Conservation (phyloP, 1,140 invertebrate species). For the Drosophila yakuba region DNA sequence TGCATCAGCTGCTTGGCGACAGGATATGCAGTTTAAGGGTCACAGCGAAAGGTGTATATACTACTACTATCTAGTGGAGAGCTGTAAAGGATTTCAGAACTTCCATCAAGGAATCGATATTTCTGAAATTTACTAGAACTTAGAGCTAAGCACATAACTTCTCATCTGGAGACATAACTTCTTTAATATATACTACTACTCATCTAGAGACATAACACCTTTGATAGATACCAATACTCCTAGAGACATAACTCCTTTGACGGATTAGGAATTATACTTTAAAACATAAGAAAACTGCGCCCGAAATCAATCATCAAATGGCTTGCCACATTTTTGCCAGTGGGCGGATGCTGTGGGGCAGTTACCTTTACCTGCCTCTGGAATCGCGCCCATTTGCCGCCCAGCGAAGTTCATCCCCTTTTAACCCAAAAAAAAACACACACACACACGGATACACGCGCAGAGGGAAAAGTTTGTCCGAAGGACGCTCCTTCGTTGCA, state of each 20-base stretch:
- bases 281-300: too few relatives aligned
- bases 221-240: too few relatives aligned
- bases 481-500: constrained; percentile 50
- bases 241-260: too few relatives aligned
- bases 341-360: constrained; percentile 10
- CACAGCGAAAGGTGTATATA: not conserved
- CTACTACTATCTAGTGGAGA: not conserved
- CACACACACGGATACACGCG: constrained; percentile 35
- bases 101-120: too few relatives aligned
- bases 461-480: constrained; percentile 31
- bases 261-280: too few relatives aligned
- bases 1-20: constrained; percentile 62
- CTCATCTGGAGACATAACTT: too few relatives aligned
- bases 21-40: constrained; percentile 52
- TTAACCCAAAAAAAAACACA: constrained; percentile 40
- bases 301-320: not conserved
- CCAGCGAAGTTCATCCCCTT: constrained; percentile 64
- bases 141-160: too few relatives aligned
- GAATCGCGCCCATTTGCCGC: constrained; percentile 11
- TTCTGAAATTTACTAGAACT: too few relatives aligned
- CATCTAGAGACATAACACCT: too few relatives aligned
- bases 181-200: too few relatives aligned
- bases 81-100: not conserved
- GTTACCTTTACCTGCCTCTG: constrained; percentile 19
- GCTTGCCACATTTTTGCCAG: not conserved